phyloP scores from a whole-genome alignment of 2,113 vertebrate species.

The Bettongia penicillata region DNA sequence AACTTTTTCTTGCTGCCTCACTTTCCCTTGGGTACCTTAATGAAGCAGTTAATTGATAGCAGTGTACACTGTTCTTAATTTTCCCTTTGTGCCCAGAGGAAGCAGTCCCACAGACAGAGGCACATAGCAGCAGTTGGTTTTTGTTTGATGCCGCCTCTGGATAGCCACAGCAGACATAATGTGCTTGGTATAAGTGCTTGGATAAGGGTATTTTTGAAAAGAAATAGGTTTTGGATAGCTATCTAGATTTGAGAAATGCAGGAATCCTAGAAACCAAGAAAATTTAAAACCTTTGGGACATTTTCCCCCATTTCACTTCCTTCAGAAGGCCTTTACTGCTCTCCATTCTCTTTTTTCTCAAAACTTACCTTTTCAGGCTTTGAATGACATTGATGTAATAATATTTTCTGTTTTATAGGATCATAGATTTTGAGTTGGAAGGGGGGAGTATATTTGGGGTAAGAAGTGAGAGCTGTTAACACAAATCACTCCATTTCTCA shows the following conservation, averaged over 20 bases:
- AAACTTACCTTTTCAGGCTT: neutral
- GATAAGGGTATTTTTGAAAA: neutral
- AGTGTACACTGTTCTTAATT: neutral
- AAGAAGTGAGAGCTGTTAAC: neutral
- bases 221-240: neutral
- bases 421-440: neutral
- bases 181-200: neutral
- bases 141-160: neutral
- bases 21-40: neutral
- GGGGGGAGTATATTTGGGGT: neutral
- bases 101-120: neutral
- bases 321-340: too few species aligned
- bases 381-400: neutral
- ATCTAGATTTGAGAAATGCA: neutral
- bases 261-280: neutral
- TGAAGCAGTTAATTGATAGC: neutral
- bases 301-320: neutral
- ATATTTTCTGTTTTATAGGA: neutral
- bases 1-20: neutral
- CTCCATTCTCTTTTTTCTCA: neutral
- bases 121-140: neutral
- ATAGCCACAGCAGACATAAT: neutral
- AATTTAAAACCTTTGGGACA: neutral
- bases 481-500: neutral
- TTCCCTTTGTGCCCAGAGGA: neutral